Evolutionary conservation across 2,113 vertebrate genomes (phyloP).

Genomic region (Hypanus sabinus): DNA sequence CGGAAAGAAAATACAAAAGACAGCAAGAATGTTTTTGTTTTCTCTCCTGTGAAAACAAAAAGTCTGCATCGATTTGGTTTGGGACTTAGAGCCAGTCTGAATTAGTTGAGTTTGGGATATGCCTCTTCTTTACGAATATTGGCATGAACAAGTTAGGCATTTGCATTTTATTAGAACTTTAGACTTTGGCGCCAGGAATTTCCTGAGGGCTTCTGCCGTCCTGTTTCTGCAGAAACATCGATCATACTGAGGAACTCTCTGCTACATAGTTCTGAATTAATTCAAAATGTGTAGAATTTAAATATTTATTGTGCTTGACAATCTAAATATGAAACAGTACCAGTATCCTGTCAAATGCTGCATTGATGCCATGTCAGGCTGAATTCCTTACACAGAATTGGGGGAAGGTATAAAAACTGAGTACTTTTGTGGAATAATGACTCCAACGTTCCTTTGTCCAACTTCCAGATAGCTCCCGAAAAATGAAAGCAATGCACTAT

Average conservation of each 20-base stretch:
- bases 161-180: background rate
- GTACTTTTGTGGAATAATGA: background rate
- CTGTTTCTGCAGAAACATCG: background rate
- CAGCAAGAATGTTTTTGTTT: background rate
- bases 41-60: background rate
- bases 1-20: background rate
- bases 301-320: constrained; percentile 30
- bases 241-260: background rate
- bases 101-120: constrained; percentile 1
- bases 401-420: background rate
- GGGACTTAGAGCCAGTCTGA: background rate
- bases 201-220: background rate
- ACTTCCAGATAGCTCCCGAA: background rate
- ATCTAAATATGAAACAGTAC: background rate
- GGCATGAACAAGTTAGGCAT: background rate
- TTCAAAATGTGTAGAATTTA: constrained; percentile 1
- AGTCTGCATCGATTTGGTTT: constrained; percentile 1
- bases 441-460: background rate
- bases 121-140: background rate
- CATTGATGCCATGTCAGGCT: constrained; percentile 4
- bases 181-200: background rate
- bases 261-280: background rate
- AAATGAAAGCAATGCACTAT: background rate
- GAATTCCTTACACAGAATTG: background rate
- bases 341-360: background rate